Evolutionary conservation across 35 echinoderm and acorn worm species (phyloP).

Genomic region (Chiridota heheva): DNA sequence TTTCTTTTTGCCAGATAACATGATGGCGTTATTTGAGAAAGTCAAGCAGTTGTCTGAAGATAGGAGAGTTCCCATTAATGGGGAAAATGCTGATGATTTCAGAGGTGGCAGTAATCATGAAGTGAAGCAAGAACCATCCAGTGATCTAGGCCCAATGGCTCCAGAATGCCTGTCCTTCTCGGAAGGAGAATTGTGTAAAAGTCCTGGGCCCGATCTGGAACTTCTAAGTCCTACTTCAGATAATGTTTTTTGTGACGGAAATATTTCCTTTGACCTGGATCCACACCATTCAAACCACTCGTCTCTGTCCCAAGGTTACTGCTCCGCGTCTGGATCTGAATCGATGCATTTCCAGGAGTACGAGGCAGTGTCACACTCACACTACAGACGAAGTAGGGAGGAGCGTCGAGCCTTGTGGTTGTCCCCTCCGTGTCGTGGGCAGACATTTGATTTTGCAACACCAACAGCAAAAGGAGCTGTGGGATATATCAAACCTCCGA

Average conservation of each 20-base stretch:
- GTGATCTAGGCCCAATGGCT: conserved; percentile 1
- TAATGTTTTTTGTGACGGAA: conserved; percentile 26
- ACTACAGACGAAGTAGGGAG: neutral
- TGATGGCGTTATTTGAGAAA: no score
- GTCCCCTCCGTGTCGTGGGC: neutral
- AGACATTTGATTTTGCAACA: conserved; percentile 16
- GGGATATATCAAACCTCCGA: neutral
- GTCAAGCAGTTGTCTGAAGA: conserved; percentile 28
- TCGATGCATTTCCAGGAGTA: neutral
- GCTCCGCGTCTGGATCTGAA: conserved; percentile 28
- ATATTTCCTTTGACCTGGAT: neutral
- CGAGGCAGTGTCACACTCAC: conserved; percentile 1
- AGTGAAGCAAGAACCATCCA: neutral
- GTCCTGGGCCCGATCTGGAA: neutral
- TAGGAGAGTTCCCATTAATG: conserved; percentile 19
- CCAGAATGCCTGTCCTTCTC: neutral
- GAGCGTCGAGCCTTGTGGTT: conserved; percentile 21
- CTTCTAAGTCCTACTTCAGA: conserved; percentile 16
- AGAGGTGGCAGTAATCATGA: neutral
- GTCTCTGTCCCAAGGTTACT: conserved; percentile 27
- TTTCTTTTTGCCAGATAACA: conserved; percentile 6
- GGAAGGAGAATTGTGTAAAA: neutral
- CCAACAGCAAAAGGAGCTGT: neutral
- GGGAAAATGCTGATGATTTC: conserved; percentile 34
- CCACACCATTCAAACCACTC: conserved; percentile 39